Conservation (phyloP, 2,888 invertebrate species). For the Tipula unca region DNA sequence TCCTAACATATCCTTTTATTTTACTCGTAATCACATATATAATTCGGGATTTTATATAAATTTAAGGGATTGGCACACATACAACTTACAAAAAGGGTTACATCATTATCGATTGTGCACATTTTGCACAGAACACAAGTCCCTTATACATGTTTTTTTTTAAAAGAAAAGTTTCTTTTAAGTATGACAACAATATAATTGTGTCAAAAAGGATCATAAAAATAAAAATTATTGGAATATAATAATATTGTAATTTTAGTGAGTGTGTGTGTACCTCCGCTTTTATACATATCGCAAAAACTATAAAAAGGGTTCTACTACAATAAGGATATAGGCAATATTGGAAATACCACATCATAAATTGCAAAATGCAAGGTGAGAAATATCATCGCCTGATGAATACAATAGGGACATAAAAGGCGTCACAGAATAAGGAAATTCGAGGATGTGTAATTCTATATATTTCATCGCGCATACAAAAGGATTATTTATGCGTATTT, state of each 20-base stretch:
- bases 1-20: not conserved
- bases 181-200: conserved; percentile 8
- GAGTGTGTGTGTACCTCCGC: not conserved
- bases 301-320: not conserved
- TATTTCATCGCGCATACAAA: not conserved
- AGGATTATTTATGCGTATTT: conserved; percentile 2
- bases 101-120: not conserved
- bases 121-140: not conserved
- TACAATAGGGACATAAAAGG: not conserved
- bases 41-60: not conserved
- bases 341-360: not conserved
- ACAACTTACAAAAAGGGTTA: not conserved
- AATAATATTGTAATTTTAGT: not conserved
- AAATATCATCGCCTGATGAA: not conserved
- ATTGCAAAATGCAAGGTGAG: not conserved
- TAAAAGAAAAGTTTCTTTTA: not conserved
- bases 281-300: not conserved
- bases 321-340: not conserved
- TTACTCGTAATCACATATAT: not conserved
- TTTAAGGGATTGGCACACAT: not conserved
- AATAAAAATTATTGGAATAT: not conserved
- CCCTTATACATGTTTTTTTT: not conserved
- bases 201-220: not conserved
- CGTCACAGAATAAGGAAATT: not conserved
- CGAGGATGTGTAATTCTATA: not conserved